These are phyloP conservation scores for Tenthredo mesomela DNA, from an alignment of 2,888 invertebrate species.

Conservation along the genomic window DNA sequence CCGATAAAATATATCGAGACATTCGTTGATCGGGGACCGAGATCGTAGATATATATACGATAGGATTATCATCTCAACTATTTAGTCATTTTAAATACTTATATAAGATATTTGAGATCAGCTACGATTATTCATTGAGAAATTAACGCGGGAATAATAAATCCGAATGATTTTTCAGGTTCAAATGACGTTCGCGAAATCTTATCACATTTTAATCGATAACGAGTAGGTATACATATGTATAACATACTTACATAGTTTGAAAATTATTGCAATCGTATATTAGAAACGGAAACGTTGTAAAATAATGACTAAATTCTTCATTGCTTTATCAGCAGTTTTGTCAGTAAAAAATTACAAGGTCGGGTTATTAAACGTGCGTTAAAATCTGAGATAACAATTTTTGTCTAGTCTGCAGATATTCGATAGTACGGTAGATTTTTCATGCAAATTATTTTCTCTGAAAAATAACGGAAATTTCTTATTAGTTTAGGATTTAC, in stretches of 20 bases:
- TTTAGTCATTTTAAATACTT: background rate
- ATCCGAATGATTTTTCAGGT: background rate
- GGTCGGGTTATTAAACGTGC: background rate
- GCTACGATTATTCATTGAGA: background rate
- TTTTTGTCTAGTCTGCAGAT: background rate
- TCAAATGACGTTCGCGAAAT: background rate
- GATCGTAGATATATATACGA: background rate
- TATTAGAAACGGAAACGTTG: background rate
- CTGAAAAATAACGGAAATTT: background rate
- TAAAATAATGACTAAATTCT: background rate
- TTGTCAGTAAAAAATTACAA: background rate
- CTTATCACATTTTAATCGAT: background rate
- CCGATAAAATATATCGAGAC: constrained; percentile 4
- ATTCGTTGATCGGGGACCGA: background rate
- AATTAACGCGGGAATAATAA: background rate
- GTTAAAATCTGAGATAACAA: background rate
- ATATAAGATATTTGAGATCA: background rate
- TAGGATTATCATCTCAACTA: background rate
- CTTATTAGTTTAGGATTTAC: background rate
- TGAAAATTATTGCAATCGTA: background rate
- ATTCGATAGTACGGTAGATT: background rate
- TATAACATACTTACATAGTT: background rate
- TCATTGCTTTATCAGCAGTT: background rate
- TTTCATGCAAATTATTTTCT: background rate
- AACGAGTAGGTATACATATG: background rate